phyloP scores from a whole-genome alignment of 2,797 vertebrate genomes.

The Sebastes dallii region DNA sequence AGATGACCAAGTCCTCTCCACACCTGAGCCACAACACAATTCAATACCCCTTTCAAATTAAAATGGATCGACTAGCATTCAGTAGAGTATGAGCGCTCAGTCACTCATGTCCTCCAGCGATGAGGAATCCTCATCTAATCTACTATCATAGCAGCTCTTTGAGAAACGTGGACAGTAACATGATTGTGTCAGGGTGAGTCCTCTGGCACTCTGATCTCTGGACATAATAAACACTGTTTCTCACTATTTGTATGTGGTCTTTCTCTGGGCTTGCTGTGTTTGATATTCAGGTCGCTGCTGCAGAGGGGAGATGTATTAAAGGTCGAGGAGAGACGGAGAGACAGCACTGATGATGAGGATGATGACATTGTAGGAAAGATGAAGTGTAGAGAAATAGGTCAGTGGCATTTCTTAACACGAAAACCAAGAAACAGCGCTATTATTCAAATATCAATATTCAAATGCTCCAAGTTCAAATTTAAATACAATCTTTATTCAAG shows the following conservation, averaged over 20 bases:
- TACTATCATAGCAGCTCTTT: constrained; percentile 16
- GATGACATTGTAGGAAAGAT: constrained; percentile 9
- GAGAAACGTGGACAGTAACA: constrained; percentile 7
- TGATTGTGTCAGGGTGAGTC: neutral
- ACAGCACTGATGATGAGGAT: neutral
- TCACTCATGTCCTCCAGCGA: constrained; percentile 20
- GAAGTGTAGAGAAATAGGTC: constrained; percentile 20
- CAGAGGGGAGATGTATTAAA: constrained; percentile 32
- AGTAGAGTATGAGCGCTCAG: constrained; percentile 5
- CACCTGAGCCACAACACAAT: constrained; percentile 59
- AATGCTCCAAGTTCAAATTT: constrained; percentile 50
- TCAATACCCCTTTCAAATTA: constrained; percentile 41
- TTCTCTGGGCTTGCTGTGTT: constrained; percentile 31
- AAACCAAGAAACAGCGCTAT: neutral
- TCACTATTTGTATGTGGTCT: neutral
- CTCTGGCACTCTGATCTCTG: constrained; percentile 16
- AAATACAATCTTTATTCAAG: constrained; percentile 81
- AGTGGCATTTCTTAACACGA: neutral
- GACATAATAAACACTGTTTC: constrained; percentile 23
- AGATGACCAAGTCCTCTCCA: constrained; percentile 28
- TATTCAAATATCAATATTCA: neutral
- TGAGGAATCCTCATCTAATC: constrained; percentile 29
- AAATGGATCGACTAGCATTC: constrained; percentile 37
- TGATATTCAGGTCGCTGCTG: constrained; percentile 32
- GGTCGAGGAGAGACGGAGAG: constrained; percentile 36